Conservation (phyloP, 2,888 invertebrate genomes). For the Marasmarcha lunaedactyla region DNA sequence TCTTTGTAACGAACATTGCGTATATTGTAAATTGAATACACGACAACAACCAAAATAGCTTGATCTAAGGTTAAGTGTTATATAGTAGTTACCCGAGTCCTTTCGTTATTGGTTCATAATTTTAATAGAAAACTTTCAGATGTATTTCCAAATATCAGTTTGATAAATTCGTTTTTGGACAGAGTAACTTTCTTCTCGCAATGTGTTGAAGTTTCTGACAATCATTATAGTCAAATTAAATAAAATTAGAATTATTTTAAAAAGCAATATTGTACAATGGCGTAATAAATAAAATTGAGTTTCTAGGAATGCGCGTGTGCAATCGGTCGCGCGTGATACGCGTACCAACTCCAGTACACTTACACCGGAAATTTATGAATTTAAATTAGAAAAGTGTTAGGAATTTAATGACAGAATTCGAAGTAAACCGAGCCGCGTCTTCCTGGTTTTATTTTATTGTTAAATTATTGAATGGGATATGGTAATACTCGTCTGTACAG, state of each 20-base stretch:
- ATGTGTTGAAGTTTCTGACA: too few species aligned
- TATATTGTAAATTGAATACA: conserved; percentile 15
- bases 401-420: conserved; percentile 62
- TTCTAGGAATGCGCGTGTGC: conserved; percentile 26
- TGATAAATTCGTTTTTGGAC: too few species aligned
- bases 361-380: conserved; percentile 70
- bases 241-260: too few species aligned
- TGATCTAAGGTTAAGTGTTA: conserved; percentile 19
- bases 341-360: conserved; percentile 42
- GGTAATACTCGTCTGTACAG: conserved; percentile 12
- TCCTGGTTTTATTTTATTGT: conserved; percentile 40
- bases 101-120: conserved; percentile 2
- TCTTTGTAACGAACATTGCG: conserved; percentile 44
- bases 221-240: neutral
- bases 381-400: conserved; percentile 67
- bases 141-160: neutral
- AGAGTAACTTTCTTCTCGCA: too few species aligned
- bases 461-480: conserved; percentile 39
- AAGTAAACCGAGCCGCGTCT: conserved; percentile 35
- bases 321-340: conserved; percentile 56
- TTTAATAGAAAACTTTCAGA: neutral
- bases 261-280: conserved; percentile 3
- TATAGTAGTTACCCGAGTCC: conserved; percentile 4
- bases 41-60: conserved; percentile 26
- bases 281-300: neutral